Conservation (phyloP, 2,797 vertebrate genomes). For the Scleropages formosus region DNA sequence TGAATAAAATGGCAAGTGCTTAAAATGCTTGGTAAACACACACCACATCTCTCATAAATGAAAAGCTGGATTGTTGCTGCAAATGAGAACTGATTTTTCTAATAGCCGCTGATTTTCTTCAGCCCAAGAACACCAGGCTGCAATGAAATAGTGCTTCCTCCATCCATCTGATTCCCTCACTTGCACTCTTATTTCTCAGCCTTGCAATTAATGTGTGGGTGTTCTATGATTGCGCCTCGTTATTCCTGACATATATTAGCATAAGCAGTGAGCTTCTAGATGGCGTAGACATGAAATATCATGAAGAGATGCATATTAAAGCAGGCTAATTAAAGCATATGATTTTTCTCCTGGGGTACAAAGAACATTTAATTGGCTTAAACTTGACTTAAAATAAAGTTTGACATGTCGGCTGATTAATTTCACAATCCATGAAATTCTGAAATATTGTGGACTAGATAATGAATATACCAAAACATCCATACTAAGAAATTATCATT, state of each 20-base stretch:
- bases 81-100: constrained; percentile 38
- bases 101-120: constrained; percentile 32
- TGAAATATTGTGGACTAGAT: constrained; percentile 26
- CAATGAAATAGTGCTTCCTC: constrained; percentile 35
- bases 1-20: background rate
- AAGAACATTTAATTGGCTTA: constrained; percentile 55
- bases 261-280: constrained; percentile 51
- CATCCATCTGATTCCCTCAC: constrained; percentile 34
- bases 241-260: constrained; percentile 54
- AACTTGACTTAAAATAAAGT: constrained; percentile 53
- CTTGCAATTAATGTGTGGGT: constrained; percentile 55
- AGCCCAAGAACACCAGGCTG: constrained; percentile 41
- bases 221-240: constrained; percentile 45
- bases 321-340: constrained; percentile 60
- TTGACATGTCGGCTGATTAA: constrained; percentile 44
- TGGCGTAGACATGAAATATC: constrained; percentile 49
- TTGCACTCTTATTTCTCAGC: constrained; percentile 40
- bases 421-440: constrained; percentile 47
- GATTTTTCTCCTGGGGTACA: constrained; percentile 35
- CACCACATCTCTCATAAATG: background rate
- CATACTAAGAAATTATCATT: constrained; percentile 10
- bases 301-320: constrained; percentile 52
- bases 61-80: constrained; percentile 40
- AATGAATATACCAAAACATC: background rate
- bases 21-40: background rate